Percentiles rank a stretch among this genome's conserved stretches.
Conservation (phyloP, 2,888 invertebrate genomes). For the Agrotis puta region DNA sequence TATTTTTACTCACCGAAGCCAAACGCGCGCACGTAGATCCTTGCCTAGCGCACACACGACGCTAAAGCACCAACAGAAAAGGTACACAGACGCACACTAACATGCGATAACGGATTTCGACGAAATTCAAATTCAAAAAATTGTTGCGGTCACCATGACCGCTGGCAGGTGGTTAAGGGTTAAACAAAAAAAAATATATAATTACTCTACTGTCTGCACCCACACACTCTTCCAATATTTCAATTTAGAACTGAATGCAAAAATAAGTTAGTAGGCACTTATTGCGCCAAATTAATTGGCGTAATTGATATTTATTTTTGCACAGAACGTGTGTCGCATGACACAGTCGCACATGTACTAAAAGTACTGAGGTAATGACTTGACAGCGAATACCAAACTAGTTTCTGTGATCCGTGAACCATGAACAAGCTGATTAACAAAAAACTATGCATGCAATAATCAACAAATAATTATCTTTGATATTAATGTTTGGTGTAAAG, state of each 20-base stretch:
- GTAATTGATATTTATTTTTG: slow-evolving; percentile 11
- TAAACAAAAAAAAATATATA: too few relatives aligned
- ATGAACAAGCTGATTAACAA: slow-evolving; percentile 20
- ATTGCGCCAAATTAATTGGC: slow-evolving; percentile 17
- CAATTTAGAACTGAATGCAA: slow-evolving; percentile 31
- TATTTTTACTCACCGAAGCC: too few relatives aligned
- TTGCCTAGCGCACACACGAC: too few relatives aligned
- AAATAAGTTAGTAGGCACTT: slow-evolving; percentile 2
- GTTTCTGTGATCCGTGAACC: slow-evolving; percentile 39
- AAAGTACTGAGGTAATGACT: neutral
- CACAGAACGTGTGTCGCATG: slow-evolving; percentile 36
- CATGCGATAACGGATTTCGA: too few relatives aligned
- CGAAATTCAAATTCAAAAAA: too few relatives aligned
- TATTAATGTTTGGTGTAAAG: slow-evolving; percentile 1
- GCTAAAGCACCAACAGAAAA: too few relatives aligned
- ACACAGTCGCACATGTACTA: slow-evolving; percentile 52
- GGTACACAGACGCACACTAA: too few relatives aligned
- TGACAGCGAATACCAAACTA: slow-evolving; percentile 25
- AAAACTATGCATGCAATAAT: slow-evolving; percentile 21
- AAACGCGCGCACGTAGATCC: too few relatives aligned
- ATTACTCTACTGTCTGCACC: slow-evolving; percentile 22
- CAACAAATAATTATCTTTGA: neutral
- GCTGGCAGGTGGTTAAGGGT: too few relatives aligned
- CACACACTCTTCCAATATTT: slow-evolving; percentile 24
- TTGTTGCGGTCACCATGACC: too few relatives aligned